Conservation (phyloP, 2,888 invertebrate species). For the Blastobasis adustella region DNA sequence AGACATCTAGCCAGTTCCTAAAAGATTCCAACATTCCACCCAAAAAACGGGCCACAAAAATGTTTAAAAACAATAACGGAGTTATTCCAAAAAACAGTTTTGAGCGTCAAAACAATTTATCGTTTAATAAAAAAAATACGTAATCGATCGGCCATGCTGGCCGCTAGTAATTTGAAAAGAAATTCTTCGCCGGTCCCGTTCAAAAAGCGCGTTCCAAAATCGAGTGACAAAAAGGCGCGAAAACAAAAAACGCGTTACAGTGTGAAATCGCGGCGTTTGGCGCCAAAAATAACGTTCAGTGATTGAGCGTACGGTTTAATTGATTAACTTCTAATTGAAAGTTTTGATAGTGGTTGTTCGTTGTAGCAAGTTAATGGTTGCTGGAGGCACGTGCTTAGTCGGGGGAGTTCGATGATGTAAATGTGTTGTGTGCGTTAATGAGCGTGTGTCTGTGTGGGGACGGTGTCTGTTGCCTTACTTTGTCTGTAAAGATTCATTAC, state of each 20-base stretch:
- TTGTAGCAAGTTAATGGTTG: slow-evolving; percentile 26
- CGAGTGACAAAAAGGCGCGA: slow-evolving; percentile 29
- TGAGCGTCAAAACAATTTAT: slow-evolving; percentile 18
- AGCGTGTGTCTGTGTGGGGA: slow-evolving; percentile 55
- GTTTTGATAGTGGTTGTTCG: slow-evolving; percentile 36
- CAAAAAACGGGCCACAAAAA: slow-evolving; percentile 28
- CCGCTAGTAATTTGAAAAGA: slow-evolving; percentile 36
- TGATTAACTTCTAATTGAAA: slow-evolving; percentile 41
- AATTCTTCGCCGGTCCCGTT: slow-evolving; percentile 57
- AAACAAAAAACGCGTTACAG: slow-evolving; percentile 14
- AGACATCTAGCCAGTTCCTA: slow-evolving; percentile 62
- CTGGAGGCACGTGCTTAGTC: slow-evolving; percentile 39
- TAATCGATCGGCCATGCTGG: slow-evolving; percentile 52
- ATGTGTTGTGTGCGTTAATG: slow-evolving; percentile 70
- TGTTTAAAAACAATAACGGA: slow-evolving; percentile 24
- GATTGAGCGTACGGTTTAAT: slow-evolving; percentile 23
- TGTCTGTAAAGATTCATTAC: slow-evolving; percentile 28
- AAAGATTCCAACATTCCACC: slow-evolving; percentile 32
- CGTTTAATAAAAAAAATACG: slow-evolving; percentile 20
- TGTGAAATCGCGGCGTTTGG: slow-evolving; percentile 18
- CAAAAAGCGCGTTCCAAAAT: slow-evolving; percentile 45
- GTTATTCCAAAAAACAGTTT: slow-evolving; percentile 18
- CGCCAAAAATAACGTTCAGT: slow-evolving; percentile 36
- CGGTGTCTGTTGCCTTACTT: slow-evolving; percentile 34
- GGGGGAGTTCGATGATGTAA: slow-evolving; percentile 60